Conservation (phyloP, 2,797 vertebrate species). For the Sebastes paucispinis region DNA sequence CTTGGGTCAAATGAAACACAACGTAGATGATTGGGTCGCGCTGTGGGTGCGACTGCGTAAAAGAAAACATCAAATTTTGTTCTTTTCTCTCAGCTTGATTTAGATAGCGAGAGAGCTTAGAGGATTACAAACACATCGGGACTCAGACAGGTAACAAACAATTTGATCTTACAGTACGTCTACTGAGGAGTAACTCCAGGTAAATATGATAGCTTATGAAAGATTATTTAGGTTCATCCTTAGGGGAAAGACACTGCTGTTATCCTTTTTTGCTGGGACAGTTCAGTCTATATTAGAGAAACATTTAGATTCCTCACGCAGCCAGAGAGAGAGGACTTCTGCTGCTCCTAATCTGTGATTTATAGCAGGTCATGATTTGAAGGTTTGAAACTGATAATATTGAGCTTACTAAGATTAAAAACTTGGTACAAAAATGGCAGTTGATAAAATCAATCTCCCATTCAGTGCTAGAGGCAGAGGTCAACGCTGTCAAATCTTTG, state of each 20-base stretch:
- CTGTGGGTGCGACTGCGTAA: not conserved
- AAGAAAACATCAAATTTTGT: conserved; percentile 33
- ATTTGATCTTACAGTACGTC: conserved; percentile 40
- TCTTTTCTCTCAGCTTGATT: conserved; percentile 52
- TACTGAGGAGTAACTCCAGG: conserved; percentile 16
- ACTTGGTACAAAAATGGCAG: not conserved
- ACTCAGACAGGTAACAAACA: conserved; percentile 30
- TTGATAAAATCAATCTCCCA: not conserved
- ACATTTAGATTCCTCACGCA: not conserved
- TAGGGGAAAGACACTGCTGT: not conserved
- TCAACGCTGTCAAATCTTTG: not conserved
- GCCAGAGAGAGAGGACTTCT: not conserved
- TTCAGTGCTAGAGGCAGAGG: not conserved
- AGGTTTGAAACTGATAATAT: not conserved
- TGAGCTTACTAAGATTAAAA: not conserved
- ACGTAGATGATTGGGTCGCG: conserved; percentile 26
- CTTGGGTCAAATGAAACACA: conserved; percentile 54
- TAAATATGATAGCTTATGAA: conserved; percentile 25
- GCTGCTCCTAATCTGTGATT: not conserved
- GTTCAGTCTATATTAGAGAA: conserved; percentile 5
- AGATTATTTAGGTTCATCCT: conserved; percentile 12
- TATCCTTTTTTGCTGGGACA: not conserved
- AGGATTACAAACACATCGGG: conserved; percentile 29
- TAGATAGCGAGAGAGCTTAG: conserved; percentile 24
- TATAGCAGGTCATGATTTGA: not conserved